Conservation (phyloP, 2,797 vertebrate genomes). For the Silurus aristotelis region DNA sequence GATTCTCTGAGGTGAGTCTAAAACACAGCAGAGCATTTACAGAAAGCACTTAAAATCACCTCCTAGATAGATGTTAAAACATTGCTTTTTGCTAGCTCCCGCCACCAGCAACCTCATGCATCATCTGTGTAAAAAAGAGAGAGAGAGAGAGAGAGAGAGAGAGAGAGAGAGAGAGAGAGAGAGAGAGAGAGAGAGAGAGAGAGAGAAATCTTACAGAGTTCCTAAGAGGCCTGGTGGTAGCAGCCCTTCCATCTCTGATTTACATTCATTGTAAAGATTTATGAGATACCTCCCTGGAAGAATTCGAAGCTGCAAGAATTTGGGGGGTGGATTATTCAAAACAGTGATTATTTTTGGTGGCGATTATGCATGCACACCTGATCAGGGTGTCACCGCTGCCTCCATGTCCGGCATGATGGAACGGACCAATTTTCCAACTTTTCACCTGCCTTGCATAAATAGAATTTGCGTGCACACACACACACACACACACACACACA, state of each 20-base stretch:
- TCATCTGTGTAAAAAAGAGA: slow-evolving; percentile 61
- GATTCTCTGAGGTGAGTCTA: slow-evolving; percentile 33
- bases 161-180: neutral
- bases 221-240: slow-evolving; percentile 72
- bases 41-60: slow-evolving; percentile 50
- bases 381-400: slow-evolving; percentile 90
- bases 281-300: slow-evolving; percentile 90
- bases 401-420: slow-evolving; percentile 87
- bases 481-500: slow-evolving; percentile 9
- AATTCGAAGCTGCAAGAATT: slow-evolving; percentile 92
- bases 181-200: slow-evolving; percentile 27
- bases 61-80: slow-evolving; percentile 56
- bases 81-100: slow-evolving; percentile 56
- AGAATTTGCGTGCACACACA: slow-evolving; percentile 60
- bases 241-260: slow-evolving; percentile 86
- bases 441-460: slow-evolving; percentile 89
- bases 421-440: slow-evolving; percentile 91
- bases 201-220: slow-evolving; percentile 67
- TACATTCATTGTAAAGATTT: slow-evolving; percentile 95
- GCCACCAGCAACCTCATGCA: slow-evolving; percentile 53
- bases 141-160: neutral
- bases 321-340: slow-evolving; percentile 92
- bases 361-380: slow-evolving; percentile 97
- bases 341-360: slow-evolving; percentile 93
- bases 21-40: slow-evolving; percentile 55